Percentiles rank a stretch among this genome's conserved stretches.
Evolutionary conservation across 2,888 invertebrate genomes (phyloP).

Genomic region (Chromoteleia sp.): DNA sequence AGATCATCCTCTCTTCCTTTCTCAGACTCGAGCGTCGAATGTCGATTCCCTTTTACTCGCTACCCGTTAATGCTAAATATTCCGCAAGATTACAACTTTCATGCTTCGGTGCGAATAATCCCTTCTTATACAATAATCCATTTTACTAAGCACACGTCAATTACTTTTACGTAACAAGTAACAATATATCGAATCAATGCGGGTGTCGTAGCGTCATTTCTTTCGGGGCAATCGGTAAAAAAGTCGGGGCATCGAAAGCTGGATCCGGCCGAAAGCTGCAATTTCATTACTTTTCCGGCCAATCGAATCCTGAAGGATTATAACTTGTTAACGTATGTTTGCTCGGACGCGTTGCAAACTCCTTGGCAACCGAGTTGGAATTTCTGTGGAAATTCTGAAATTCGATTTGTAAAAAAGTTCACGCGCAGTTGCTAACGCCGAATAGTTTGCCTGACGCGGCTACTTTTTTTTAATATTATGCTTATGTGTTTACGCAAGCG

Average conservation of each 20-base stretch:
- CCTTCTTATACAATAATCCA: conserved; percentile 58
- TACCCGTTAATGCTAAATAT: conserved; percentile 63
- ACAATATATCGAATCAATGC: conserved; percentile 41
- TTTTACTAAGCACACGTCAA: conserved; percentile 53
- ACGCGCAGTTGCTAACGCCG: not conserved
- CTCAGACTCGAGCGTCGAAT: conserved; percentile 67
- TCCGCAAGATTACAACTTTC: conserved; percentile 59
- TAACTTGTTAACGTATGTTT: not conserved
- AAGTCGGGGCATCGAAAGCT: not conserved
- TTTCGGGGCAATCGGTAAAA: too few relatives aligned
- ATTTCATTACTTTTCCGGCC: conserved; percentile 2
- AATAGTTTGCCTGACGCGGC: conserved; percentile 34
- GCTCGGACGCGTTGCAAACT: not conserved
- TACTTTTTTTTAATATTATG: conserved; percentile 24
- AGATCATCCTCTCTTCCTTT: conserved; percentile 82
- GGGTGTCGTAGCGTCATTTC: conserved; percentile 12
- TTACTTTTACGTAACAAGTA: conserved; percentile 50
- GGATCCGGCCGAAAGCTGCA: not conserved
- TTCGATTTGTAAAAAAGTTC: conserved; percentile 1
- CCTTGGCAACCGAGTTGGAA: conserved; percentile 1
- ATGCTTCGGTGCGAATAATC: conserved; percentile 52
- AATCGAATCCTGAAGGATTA: not conserved
- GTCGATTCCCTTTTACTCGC: conserved; percentile 70
- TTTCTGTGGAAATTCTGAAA: too few relatives aligned
- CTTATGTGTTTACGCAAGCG: conserved; percentile 29